Evolutionary conservation across 2,888 invertebrate genomes (phyloP), one percentile per base, ranked within the genome.

Genomic region (Heliconius hortense): DNA sequence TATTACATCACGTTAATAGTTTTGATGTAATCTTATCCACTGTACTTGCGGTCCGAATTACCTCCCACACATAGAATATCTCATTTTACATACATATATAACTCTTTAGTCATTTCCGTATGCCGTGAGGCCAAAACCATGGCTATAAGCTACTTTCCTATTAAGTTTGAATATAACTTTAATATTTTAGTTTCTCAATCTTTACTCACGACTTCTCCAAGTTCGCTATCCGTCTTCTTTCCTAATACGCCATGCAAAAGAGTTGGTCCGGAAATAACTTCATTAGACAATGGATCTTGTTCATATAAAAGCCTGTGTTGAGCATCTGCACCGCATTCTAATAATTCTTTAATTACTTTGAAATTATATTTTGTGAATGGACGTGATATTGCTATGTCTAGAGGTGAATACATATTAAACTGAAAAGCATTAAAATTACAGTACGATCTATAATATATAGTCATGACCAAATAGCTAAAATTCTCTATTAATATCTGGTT

Each of bases 171-270:
- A n/a, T 56, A n/a, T 56, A 56, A 56, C 1, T n/a, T 56, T n/a
- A n/a, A 56, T n/a, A 56, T 56, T 56, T 56, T n/a, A n/a, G 2
- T 21, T 10, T 56, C n/a, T n/a, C 10, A 56, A 56, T 56, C n/a
- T n/a, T n/a, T 67, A 73, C 77, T 77, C 70, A 90, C 91, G 78
- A 88, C 84, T 82, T 88, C 87, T 60, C 89, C 87, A 4, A 8
- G 64, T 2, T 87, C 86, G 72, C 59, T 82, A 5, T 87, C 87
- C 2, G 80, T 67, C 76, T 81, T 87, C 76, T 80, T 90, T 2
- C 84, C 83, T n/a, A 93, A 78, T 2, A 90, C 83, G 64, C 82
- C 88, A 77, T 93, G 92, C 11, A 93, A 79, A 26, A 93, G 82
- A 4, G 89, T 91, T 3, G 93, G 92, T 0, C 92, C 92, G 18